Percentiles rank a stretch among this genome's conserved stretches.
These are phyloP conservation scores for Rhynchonycteris naso DNA, from an alignment of 2,797 vertebrate genomes.

Conservation along the genomic window DNA sequence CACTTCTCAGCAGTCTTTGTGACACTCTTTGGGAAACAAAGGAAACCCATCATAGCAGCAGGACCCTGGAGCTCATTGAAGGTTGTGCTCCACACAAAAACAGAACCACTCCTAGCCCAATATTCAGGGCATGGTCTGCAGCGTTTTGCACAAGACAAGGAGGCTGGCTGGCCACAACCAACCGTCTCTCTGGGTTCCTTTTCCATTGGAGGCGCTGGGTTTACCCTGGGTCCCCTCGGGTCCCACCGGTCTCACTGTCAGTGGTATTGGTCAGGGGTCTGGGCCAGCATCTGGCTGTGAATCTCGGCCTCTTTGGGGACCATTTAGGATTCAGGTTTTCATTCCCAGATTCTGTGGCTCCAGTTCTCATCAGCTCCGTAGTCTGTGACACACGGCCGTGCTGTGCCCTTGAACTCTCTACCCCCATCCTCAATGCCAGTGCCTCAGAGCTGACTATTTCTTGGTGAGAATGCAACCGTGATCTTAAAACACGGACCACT, in stretches of 20 bases:
- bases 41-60: background rate
- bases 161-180: rapidly evolving
- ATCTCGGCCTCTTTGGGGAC: background rate
- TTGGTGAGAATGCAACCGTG: background rate
- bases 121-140: rapidly evolving
- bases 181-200: background rate
- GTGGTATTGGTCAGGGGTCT: background rate
- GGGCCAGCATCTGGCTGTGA: background rate
- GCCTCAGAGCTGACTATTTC: background rate
- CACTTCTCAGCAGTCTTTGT: background rate
- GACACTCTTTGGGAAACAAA: background rate
- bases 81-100: background rate
- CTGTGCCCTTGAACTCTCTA: background rate
- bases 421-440: rapidly evolving
- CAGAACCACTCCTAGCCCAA: background rate
- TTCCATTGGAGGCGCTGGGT: background rate
- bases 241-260: background rate
- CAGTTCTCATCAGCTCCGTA: rapidly evolving
- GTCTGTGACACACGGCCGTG: rapidly evolving
- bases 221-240: background rate
- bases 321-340: background rate
- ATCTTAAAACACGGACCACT: background rate
- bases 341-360: background rate
- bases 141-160: too few relatives aligned
- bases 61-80: background rate